Base-by-base conservation (phyloP, 2,888 invertebrate species). In the Andrena trimmerana region DNA sequence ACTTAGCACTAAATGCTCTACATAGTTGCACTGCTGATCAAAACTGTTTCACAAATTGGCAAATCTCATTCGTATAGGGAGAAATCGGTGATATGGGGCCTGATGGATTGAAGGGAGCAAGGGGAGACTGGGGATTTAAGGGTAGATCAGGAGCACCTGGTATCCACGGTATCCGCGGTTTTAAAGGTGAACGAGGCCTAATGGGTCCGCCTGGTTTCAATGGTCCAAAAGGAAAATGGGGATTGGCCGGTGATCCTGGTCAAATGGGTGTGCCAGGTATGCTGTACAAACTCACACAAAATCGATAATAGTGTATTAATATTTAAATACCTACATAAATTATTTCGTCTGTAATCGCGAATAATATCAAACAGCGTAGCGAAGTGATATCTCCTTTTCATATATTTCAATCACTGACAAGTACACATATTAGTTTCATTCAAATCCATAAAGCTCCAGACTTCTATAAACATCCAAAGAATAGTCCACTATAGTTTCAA, bases 61-160 rank as follows among this genome's bases (percentile, higher is more conserved):
- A 48, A 86, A 69, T 52, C 52, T 54, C 60, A 13, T 52, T 16
- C 63, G 13, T 50, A 36, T 48, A 94, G 92, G 94, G 94, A 60
- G 91, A 92, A 76, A 90, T 90, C 65, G 95, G 95, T 68, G 91
- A 94, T 54, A 90, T 91, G 82, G 93, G 93, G 1, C 83, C 84
- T 16, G 91, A 92, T 2, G 97, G 97, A 3, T 83, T 91, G 0
- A 96, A 96, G 93, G 97, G 97, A 75, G 94, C 94, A 80, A 94
- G 94, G 33, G 97, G 97, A 83, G 96, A 96, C n/a, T 87, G 94
- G 85, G 93, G 93, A 16, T 42, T 67, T 0, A 86, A 85, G 13
- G 94, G 94, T 72, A 72, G 76, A 8, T 31, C 77, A 3, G 94
- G 93, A 5, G 7, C 31, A 1, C 90, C 89, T 36, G 95, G 94